A percentile compares a stretch with the other conserved stretches of the same genome.
Conservation (phyloP, 2,113 vertebrate genomes). For the Pipra filicauda region DNA sequence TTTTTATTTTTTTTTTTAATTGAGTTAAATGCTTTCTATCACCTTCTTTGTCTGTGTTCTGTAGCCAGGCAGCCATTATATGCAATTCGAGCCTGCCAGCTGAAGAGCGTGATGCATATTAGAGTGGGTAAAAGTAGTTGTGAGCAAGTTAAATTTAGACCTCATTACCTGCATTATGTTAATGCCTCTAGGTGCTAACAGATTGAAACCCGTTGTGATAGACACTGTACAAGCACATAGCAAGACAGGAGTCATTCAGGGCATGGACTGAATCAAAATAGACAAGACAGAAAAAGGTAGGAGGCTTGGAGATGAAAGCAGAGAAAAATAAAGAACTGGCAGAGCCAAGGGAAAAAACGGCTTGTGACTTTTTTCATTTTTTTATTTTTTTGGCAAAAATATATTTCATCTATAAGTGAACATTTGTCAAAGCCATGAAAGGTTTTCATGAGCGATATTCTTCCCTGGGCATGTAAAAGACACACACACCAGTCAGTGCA, state of each 20-base stretch:
- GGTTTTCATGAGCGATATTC: not conserved
- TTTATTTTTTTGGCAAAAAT: slow-evolving; percentile 11
- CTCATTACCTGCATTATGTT: slow-evolving; percentile 65
- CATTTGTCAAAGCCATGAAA: slow-evolving; percentile 1
- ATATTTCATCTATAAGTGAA: slow-evolving; percentile 33
- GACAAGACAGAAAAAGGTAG: slow-evolving; percentile 45
- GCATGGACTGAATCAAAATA: slow-evolving; percentile 52
- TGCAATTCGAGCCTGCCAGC: slow-evolving; percentile 10
- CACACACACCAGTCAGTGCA: not conserved
- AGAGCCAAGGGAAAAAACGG: not conserved
- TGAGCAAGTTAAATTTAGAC: slow-evolving; percentile 62
- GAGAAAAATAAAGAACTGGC: slow-evolving; percentile 35
- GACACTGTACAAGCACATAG: slow-evolving; percentile 43
- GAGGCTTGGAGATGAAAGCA: slow-evolving; percentile 48
- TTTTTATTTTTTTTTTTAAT: not conserved
- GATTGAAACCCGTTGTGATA: slow-evolving; percentile 26
- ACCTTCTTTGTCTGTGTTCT: not conserved
- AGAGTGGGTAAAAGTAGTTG: slow-evolving; percentile 49
- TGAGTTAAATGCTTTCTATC: slow-evolving; percentile 31
- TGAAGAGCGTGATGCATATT: slow-evolving; percentile 39
- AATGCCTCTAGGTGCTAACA: slow-evolving; percentile 61
- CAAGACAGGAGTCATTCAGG: slow-evolving; percentile 51
- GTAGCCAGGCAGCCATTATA: slow-evolving; percentile 41
- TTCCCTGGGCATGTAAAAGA: not conserved
- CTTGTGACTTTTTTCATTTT: not conserved